Evolutionary conservation across 1,140 invertebrate species (phyloP), one percentile per base, ranked within the genome.

Genomic region (Aphelinus certus): DNA sequence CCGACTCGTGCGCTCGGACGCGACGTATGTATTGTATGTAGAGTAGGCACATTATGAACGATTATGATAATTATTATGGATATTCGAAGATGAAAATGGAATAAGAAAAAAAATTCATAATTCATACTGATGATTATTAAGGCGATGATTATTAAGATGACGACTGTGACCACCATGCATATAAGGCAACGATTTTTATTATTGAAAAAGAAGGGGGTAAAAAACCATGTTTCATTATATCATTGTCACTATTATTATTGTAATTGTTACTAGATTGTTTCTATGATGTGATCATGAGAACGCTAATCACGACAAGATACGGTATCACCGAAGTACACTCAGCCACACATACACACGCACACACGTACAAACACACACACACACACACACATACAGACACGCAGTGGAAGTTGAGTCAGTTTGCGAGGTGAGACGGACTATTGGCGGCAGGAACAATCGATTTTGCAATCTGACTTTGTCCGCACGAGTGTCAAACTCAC

Each of bases 11-110:
- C 72, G 68, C 70, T 77, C 77, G 77, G 74, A 83, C 80, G 79
- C 84, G 86, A 81, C 87, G 87, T 88, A 87, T 87, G 87, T 88
- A 88, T 83, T 87, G 87, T 87, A 87, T 84, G 85, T 88, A 88
- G 86, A 86, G 81, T 88, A 88, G 87, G 79, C 77, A 85, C 82
- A 81, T 81, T 83, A 86, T 83, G 82, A 71, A 76, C 69, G 69
- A 85, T 83, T 85, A 86, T 81, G 82, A 84, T 79, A 74, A 79
- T 79, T 79, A 79, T 77, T 75, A 76, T 79, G 79, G 77, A 73
- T 81, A 80, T 76, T 76, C 79, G 77, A 78, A 69, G 76, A 74
- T 74, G 56, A 77, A 79, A 77, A 72, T 42, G 56, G 66, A 43
- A 66, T 42, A 64, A 48, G 61, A 82, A n/a, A 69, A 42, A 62